Evolutionary conservation across 2,888 invertebrate species (phyloP), one percentile per base, ranked within the genome.

Genomic region (Amblyjoppa fuscipennis): DNA sequence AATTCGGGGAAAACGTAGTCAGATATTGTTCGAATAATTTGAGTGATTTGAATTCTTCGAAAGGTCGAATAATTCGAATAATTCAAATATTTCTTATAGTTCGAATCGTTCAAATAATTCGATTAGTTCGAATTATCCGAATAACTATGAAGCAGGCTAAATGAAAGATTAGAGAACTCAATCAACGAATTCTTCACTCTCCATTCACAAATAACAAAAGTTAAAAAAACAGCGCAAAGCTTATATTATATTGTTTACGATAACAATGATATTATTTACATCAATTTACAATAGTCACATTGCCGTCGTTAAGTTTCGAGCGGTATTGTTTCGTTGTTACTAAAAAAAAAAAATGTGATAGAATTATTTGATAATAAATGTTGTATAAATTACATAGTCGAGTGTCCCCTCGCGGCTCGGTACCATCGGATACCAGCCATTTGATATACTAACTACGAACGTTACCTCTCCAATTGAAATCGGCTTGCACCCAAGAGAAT

Each of bases 251-350:
- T 76, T 45, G 66, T 79, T 81, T 76, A 70, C n/a, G 45, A 87
- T 88, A 88, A 88, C 87, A 89, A 88, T 88, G 86, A 86, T 28
- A 59, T 91, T 89, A 59, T 91, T 89, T 91, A 91, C 91, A 91
- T 45, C 66, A 88, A 89, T 91, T 85, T 91, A 91, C 77, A 68
- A 77, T 20, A 78, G 84, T 82, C 51, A 83, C 84, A 84, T 71
- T 76, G 49, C 28, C 51, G 4, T 76, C 34, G 2, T 53, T 64
- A 59, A 38, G 73, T 13, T 31, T 16, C 5, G 64, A 53, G 28
- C 49, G 20, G 41, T 38, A 59, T 38, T 34, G 25, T 51, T 16
- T 68, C 25, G 20, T 56, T 74, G 25, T 68, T 53, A 76, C 38
- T 11, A 69, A 78, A 56, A 59, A 61, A 70, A 56, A 34, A 13